Evolutionary conservation across 2,797 vertebrate species (phyloP), one percentile per base, ranked within the genome.

Genomic region (Psittacula echo): DNA sequence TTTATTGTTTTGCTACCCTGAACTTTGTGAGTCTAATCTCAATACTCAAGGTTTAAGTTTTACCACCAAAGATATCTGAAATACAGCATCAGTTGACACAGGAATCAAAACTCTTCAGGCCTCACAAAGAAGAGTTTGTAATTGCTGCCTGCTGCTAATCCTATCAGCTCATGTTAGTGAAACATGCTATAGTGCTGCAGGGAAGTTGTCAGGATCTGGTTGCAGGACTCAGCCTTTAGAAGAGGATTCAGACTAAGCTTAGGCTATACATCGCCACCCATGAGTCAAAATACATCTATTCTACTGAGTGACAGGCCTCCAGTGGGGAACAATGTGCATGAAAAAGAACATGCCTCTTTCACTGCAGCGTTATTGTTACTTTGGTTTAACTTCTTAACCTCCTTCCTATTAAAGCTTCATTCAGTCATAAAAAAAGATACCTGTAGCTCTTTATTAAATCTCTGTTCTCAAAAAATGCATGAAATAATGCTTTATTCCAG

Each of bases 321-420:
- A 71, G 88, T n/a, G 50, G 90, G 80, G 94, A 96, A 96, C 95
- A 96, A 51, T 91, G 76, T 14, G n/a, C 37, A 76, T 96, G 96
- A 96, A 97, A 97, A 97, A 96, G 95, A 97, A 93, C 97, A 97
- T 88, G 80, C 92, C 75, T 90, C 83, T 97, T 97, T 98, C 94
- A 83, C 93, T 91, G 76, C 91, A 64, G 80, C 9, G 32, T 92
- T 92, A 93, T 97, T 98, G 97, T 98, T 93, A 23, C 71, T 75
- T 90, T 12, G 96, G 91, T 97, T 98, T 98, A 98, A 97, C 96
- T 97, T 97, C 97, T 98, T 98, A 98, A 98, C 97, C 96, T 84
- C 67, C 67, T 97, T 96, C 75, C 94, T 97, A 95, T 82, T 85
- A 91, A 94, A 92, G 90, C 89, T 94, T 96, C 73, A 71, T 93